These are phyloP conservation scores for Nesometra sesokonis DNA, from an alignment of 35 echinoderm and acorn worm genomes.

Conservation along the genomic window DNA sequence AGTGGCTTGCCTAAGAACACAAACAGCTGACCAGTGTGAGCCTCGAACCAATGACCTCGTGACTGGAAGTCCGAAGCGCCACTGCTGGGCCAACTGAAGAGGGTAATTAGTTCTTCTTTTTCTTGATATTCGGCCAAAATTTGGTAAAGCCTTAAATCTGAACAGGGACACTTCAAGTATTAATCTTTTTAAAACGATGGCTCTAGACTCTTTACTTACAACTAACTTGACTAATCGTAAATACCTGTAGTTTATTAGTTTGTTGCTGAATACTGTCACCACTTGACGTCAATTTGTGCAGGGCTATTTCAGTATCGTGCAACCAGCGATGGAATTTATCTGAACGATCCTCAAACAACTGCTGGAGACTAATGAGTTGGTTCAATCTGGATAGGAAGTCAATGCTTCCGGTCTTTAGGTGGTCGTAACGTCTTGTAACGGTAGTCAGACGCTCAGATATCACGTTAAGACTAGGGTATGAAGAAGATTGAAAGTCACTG, in stretches of 20 bases:
- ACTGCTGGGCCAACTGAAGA: no score
- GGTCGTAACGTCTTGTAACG: conserved; percentile 10
- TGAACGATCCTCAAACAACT: not conserved
- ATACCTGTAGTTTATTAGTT: conserved; percentile 76
- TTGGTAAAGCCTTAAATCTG: no score
- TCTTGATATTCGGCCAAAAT: no score
- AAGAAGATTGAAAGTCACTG: not conserved
- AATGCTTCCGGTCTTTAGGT: conserved; percentile 45
- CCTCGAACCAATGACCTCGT: no score
- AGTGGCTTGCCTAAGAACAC: no score
- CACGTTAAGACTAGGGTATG: not conserved
- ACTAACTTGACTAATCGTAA: not conserved
- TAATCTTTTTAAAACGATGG: no score
- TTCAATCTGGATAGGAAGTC: not conserved
- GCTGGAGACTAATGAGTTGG: not conserved
- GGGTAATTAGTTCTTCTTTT: no score
- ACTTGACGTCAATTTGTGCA: not conserved
- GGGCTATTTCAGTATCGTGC: not conserved
- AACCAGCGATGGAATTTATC: conserved; percentile 1
- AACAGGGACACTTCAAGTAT: no score
- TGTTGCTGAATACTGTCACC: conserved; percentile 63
- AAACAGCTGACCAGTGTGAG: no score
- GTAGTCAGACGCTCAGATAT: not conserved
- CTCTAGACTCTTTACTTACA: no score
- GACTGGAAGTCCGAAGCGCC: no score